Percentiles rank a stretch among this genome's conserved stretches.
Evolutionary conservation across 1,140 invertebrate genomes (phyloP).

Genomic region (Apocrypta bakeri): DNA sequence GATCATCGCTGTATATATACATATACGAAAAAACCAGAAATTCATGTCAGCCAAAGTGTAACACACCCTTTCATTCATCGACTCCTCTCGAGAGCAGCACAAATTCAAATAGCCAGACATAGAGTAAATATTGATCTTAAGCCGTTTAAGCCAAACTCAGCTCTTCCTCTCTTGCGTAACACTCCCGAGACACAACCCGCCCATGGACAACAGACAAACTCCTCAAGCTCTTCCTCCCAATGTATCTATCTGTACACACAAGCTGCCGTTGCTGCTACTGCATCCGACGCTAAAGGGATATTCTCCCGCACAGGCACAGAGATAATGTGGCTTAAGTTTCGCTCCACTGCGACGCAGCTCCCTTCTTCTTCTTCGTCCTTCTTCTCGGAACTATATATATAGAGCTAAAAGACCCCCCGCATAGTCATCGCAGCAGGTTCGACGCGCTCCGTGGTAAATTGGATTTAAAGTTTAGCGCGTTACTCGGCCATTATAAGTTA

Average conservation of each 20-base stretch:
- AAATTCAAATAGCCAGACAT: slow-evolving; percentile 3
- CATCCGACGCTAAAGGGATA: slow-evolving; percentile 3
- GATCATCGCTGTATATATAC: neutral
- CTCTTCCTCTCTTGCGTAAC: neutral
- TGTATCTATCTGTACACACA: neutral
- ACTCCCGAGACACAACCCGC: neutral
- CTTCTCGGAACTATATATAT: neutral
- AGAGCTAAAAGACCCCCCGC: neutral
- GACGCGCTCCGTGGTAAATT: slow-evolving; percentile 7
- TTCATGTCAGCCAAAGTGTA: neutral
- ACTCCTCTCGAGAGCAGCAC: neutral
- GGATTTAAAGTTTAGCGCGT: slow-evolving; percentile 39
- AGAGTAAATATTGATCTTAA: slow-evolving; percentile 8
- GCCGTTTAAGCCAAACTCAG: neutral
- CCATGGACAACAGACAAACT: neutral
- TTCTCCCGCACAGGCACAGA: neutral
- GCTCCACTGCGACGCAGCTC: neutral
- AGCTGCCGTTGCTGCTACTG: neutral
- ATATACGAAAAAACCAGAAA: neutral
- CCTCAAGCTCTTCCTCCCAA: neutral
- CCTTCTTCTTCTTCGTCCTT: neutral
- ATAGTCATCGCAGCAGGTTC: neutral
- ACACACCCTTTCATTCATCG: neutral
- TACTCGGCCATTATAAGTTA: slow-evolving; percentile 33
- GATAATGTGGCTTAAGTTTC: slow-evolving; percentile 38